These are phyloP conservation scores for Laterallus jamaicensis DNA, from an alignment of 2,113 vertebrate genomes.

Conservation along the genomic window DNA sequence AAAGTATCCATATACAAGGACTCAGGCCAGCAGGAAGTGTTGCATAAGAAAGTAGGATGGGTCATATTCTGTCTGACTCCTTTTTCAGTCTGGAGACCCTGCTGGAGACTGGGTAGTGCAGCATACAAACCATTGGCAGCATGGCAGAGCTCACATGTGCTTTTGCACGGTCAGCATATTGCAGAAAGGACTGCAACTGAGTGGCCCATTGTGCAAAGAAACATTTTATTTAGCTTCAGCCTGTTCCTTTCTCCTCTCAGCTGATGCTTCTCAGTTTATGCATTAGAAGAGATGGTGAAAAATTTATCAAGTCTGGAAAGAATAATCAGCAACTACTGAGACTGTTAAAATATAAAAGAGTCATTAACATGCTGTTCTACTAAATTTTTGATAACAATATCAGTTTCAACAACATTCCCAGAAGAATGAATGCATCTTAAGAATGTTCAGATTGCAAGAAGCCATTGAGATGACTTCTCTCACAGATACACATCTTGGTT, in stretches of 20 bases:
- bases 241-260: not conserved
- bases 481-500: not conserved
- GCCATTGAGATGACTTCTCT: not conserved
- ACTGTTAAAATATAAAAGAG: not conserved
- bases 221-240: not conserved
- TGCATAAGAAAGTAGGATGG: not conserved
- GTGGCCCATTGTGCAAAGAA: not conserved
- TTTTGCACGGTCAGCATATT: not conserved
- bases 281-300: not conserved
- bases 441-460: not conserved
- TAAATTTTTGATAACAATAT: not conserved
- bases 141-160: not conserved
- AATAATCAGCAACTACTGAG: not conserved
- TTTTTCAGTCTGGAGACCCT: not conserved
- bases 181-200: not conserved
- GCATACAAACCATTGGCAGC: not conserved
- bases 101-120: not conserved
- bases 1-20: not conserved
- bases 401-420: not conserved
- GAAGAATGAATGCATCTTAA: not conserved
- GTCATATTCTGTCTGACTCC: not conserved
- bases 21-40: not conserved
- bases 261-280: not conserved
- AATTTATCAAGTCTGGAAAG: not conserved
- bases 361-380: not conserved